Evolutionary conservation across 2,797 vertebrate species (phyloP), one percentile per base, ranked within the genome.

Genomic region (Chrysolophus pictus): DNA sequence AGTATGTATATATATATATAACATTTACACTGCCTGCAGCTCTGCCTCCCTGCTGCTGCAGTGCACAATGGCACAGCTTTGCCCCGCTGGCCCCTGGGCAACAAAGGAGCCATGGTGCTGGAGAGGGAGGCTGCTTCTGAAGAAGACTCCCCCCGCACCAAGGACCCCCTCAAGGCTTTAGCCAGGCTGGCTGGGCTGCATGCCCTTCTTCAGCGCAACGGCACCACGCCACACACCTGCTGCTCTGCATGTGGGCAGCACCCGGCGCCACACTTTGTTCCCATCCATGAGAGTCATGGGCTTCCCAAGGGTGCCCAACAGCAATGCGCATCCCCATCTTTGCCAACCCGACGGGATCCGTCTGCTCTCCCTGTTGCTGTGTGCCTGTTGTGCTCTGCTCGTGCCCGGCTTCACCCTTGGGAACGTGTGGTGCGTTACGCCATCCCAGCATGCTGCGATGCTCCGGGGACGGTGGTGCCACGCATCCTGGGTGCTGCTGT

Each of bases 1-100:
- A 9, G 17, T 29, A 53, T 29, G 29, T 17, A 53, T 17, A 29
- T 29, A 53, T 53, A 53, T 53, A 29, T 53, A 53, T 29, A 53
- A 29, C 69, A 87, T 60, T 29, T 9, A 44, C 73, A 31, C 58
- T 47, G 58, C 24, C 3, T 47, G 68, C 17, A 62, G 55, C 26
- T 49, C 69, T 21, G 18, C 70, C 80, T 84, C 76, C 70, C 44
- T 4, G 24, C 85, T 81, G 88, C 92, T 83, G 91, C 71, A n/a
- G 22, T 82, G 90, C 93, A 85, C 94, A 78, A 89, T 22, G 53
- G 95, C 91, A n/a, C 91, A 82, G 93, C 94, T 97, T 97, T 90
- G 62, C 90, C 93, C 65, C 88, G 49, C 72, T 56, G 23, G 77
- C 39, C 76, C 87, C 37, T 68, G 58, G 80, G 31, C 62, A 44